These are phyloP conservation scores for Drosophila equinoxialis DNA, from an alignment of 1,140 invertebrate genomes.

Conservation along the genomic window DNA sequence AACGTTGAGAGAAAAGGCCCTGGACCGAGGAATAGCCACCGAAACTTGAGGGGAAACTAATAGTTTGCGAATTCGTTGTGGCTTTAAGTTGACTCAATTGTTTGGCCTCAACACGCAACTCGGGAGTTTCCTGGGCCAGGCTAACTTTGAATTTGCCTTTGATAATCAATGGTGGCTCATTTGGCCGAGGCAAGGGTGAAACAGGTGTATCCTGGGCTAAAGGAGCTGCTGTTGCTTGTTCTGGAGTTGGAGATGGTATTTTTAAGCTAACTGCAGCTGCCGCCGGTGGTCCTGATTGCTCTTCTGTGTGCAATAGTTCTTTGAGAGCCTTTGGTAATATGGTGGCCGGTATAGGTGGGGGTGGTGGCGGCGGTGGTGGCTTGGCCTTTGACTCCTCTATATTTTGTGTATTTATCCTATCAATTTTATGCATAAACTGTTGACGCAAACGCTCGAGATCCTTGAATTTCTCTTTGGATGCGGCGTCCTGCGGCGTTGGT, in stretches of 20 bases:
- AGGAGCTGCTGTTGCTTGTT: not conserved
- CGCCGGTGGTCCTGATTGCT: constrained; percentile 18
- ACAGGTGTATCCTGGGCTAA: not conserved
- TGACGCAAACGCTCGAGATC: constrained; percentile 74
- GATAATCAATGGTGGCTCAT: constrained; percentile 59
- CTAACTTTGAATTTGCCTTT: constrained; percentile 80
- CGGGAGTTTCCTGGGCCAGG: constrained; percentile 84
- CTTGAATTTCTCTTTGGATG: constrained; percentile 73
- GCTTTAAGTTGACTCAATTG: constrained; percentile 72
- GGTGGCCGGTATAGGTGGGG: constrained; percentile 76
- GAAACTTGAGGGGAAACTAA: constrained; percentile 86
- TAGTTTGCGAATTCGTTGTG: constrained; percentile 85
- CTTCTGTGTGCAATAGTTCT: constrained; percentile 64
- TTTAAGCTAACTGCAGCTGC: constrained; percentile 1
- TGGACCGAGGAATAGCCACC: constrained; percentile 85
- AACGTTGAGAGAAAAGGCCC: constrained; percentile 82
- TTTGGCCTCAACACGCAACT: constrained; percentile 84
- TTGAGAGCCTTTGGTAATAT: constrained; percentile 76
- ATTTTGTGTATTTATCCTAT: constrained; percentile 73
- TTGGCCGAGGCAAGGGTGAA: constrained; percentile 37
- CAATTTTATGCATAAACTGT: constrained; percentile 81
- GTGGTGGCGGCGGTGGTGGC: constrained; percentile 63
- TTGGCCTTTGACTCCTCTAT: constrained; percentile 67
- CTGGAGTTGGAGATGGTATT: not conserved
- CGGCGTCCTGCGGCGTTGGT: constrained; percentile 66